These are phyloP conservation scores for Pterocles gutturalis DNA, from an alignment of 2,113 vertebrate species.

Conservation along the genomic window DNA sequence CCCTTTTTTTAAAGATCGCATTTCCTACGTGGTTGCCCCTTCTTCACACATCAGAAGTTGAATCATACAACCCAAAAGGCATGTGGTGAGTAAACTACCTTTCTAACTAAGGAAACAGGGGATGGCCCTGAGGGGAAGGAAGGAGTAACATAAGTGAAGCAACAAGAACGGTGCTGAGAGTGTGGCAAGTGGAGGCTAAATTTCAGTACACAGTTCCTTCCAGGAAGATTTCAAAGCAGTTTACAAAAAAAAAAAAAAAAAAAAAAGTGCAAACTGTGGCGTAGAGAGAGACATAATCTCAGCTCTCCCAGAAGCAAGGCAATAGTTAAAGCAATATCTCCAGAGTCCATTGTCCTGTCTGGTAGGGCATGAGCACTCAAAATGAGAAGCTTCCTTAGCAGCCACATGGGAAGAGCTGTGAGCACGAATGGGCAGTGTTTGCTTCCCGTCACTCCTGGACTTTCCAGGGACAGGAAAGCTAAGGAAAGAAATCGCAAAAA, in stretches of 20 bases:
- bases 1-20: neutral
- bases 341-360: neutral
- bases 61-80: constrained; percentile 28
- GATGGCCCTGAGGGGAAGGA: constrained; percentile 42
- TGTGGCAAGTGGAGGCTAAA: neutral
- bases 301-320: neutral
- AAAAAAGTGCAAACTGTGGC: neutral
- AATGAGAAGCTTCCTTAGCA: constrained; percentile 22
- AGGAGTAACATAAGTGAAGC: neutral
- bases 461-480: constrained; percentile 36
- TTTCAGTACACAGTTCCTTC: neutral
- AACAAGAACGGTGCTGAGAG: neutral
- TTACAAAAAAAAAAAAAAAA: neutral
- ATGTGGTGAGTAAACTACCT: constrained; percentile 34
- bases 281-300: neutral
- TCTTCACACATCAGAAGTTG: constrained; percentile 57
- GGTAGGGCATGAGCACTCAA: neutral
- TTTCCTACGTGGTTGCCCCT: constrained; percentile 58
- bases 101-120: constrained; percentile 44
- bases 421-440: neutral
- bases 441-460: neutral
- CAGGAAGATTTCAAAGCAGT: constrained; percentile 26
- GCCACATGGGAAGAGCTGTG: neutral
- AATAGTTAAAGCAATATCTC: neutral
- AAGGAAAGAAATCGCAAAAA: constrained; percentile 25